Conservation (phyloP, 2,113 vertebrate genomes). For the Gallinago undulata region DNA sequence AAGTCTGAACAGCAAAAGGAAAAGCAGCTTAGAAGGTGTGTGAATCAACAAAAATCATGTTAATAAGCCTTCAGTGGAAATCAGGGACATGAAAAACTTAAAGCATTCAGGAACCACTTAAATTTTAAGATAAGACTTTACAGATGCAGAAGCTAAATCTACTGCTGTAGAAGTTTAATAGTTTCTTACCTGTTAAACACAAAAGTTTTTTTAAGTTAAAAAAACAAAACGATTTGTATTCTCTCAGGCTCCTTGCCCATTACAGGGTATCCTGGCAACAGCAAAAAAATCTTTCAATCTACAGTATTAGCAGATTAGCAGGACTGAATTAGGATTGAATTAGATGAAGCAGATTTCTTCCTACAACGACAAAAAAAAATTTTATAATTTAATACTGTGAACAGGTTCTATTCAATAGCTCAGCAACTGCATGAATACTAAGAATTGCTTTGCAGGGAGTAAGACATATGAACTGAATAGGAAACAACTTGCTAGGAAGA, state of each 20-base stretch:
- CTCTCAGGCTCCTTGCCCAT: slow-evolving; percentile 91
- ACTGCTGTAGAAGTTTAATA: not conserved
- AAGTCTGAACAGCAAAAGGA: not conserved
- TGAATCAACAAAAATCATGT: not conserved
- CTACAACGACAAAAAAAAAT: slow-evolving; percentile 65
- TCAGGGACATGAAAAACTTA: not conserved
- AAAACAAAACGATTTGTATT: slow-evolving; percentile 79
- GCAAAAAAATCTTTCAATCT: slow-evolving; percentile 70
- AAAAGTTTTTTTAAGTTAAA: slow-evolving; percentile 81
- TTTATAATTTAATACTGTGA: slow-evolving; percentile 20
- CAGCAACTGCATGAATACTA: not conserved
- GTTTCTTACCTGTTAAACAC: slow-evolving; percentile 84
- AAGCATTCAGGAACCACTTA: not conserved
- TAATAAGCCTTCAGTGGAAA: not conserved
- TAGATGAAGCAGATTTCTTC: slow-evolving; percentile 60
- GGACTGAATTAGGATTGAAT: slow-evolving; percentile 57
- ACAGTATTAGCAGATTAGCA: slow-evolving; percentile 70
- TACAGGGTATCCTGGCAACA: slow-evolving; percentile 85
- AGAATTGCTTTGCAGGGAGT: not conserved
- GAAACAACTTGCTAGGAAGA: not conserved
- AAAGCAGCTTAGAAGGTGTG: not conserved
- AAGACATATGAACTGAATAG: not conserved
- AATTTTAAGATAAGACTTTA: not conserved
- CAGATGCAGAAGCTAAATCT: not conserved
- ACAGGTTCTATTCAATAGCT: not conserved